A percentile compares a stretch with the other conserved stretches of the same genome.
Conservation (phyloP, 2,797 vertebrate species). For the Botia kubotai region DNA sequence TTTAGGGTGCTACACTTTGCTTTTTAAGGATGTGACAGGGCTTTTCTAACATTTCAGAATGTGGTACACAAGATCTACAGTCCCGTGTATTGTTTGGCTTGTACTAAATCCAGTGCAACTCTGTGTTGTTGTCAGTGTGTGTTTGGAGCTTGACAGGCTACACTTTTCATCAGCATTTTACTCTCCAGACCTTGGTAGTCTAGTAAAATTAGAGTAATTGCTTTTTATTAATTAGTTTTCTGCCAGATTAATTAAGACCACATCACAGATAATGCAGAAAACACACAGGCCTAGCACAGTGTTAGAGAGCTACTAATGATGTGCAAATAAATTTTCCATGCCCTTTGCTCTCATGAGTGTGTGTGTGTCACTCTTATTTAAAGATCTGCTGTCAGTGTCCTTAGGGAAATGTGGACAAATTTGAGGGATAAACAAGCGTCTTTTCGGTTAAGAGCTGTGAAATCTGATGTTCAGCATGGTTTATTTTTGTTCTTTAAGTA, state of each 20-base stretch:
- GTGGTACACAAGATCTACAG: background rate
- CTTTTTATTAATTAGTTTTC: conserved; percentile 58
- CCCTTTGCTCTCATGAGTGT: conserved; percentile 41
- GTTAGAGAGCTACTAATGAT: conserved; percentile 68
- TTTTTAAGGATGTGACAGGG: background rate
- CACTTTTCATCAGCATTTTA: conserved; percentile 37
- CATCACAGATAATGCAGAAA: conserved; percentile 39
- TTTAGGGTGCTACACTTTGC: background rate
- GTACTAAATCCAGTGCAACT: background rate
- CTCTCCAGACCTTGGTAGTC: background rate
- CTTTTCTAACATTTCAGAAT: background rate
- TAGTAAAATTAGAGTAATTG: conserved; percentile 33
- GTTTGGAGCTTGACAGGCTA: conserved; percentile 26
- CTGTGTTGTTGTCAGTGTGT: background rate
- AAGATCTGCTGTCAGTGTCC: conserved; percentile 12
- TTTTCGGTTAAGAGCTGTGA: conserved; percentile 29
- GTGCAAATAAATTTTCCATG: conserved; percentile 81
- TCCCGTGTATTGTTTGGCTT: background rate
- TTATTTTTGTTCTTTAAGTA: conserved; percentile 11
- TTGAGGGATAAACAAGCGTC: conserved; percentile 23
- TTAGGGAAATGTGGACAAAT: conserved; percentile 9
- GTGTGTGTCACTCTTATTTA: conserved; percentile 40
- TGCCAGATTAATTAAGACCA: conserved; percentile 56
- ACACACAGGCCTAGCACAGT: conserved; percentile 9
- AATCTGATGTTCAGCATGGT: conserved; percentile 22